Conservation (phyloP, 2,797 vertebrate genomes). For the Tragopan temminckii region DNA sequence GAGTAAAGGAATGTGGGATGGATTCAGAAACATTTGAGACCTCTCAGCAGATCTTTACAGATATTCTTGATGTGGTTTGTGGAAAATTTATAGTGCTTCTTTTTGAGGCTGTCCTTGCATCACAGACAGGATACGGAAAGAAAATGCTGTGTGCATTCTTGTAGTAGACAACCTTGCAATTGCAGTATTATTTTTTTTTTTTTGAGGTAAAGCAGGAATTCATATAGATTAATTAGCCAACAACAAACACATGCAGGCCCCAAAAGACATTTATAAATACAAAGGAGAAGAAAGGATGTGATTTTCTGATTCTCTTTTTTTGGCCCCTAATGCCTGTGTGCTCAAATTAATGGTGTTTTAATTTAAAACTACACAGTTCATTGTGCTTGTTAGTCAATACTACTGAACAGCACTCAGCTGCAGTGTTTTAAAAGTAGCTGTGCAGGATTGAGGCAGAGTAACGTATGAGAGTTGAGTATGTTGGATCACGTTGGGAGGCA, state of each 20-base stretch:
- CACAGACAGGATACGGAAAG: not conserved
- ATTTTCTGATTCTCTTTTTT: slow-evolving; percentile 37
- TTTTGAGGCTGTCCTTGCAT: not conserved
- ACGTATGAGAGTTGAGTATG: not conserved
- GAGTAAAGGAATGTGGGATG: not conserved
- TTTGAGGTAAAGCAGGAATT: not conserved
- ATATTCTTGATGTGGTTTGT: slow-evolving; percentile 34
- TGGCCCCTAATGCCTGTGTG: slow-evolving; percentile 6
- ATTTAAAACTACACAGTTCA: slow-evolving; percentile 10
- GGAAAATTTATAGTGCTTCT: not conserved
- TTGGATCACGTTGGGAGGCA: not conserved
- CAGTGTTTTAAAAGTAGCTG: not conserved
- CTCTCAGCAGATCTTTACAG: not conserved
- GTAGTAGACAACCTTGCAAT: slow-evolving; percentile 15
- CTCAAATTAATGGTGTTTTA: slow-evolving; percentile 15
- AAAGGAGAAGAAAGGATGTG: not conserved
- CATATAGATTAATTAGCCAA: slow-evolving; percentile 2
- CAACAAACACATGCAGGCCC: not conserved
- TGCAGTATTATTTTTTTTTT: not conserved
- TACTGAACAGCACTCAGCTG: not conserved
- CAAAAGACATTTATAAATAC: not conserved
- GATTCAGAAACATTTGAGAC: not conserved
- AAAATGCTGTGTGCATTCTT: not conserved
- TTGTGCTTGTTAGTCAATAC: slow-evolving; percentile 1
- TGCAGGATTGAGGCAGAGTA: not conserved